Percentiles rank a stretch among this genome's conserved stretches.
Conservation (phyloP, 1,140 invertebrate genomes). For the Gerris buenoi region DNA sequence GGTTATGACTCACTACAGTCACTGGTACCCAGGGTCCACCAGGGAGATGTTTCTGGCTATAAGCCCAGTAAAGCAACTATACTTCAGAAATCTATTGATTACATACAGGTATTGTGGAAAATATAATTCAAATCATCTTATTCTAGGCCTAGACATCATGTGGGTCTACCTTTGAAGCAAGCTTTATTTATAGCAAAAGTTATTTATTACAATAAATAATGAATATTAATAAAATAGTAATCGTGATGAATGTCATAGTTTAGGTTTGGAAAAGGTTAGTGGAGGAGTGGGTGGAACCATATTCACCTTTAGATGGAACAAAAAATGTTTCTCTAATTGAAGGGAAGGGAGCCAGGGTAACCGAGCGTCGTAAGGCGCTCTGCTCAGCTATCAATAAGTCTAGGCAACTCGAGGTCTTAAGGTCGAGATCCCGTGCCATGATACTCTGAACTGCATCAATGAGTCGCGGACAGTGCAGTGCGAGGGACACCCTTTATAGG, state of each 20-base stretch:
- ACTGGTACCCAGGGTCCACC: slow-evolving; percentile 81
- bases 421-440: too few relatives aligned
- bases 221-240: not conserved
- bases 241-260: not conserved
- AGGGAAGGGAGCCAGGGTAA: too few relatives aligned
- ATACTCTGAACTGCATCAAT: too few relatives aligned
- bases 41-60: slow-evolving; percentile 70
- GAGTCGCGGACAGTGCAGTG: too few relatives aligned
- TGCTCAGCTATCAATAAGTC: too few relatives aligned
- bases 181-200: not conserved
- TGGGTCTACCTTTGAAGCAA: not conserved
- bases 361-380: too few relatives aligned
- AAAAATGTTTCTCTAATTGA: too few relatives aligned
- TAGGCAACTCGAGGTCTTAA: too few relatives aligned
- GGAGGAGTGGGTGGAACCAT: not conserved
- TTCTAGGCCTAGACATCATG: not conserved
- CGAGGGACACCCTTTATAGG: too few relatives aligned
- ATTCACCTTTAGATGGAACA: too few relatives aligned
- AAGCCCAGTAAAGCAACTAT: slow-evolving; percentile 94
- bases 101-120: slow-evolving; percentile 41
- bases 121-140: not conserved
- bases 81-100: slow-evolving; percentile 80
- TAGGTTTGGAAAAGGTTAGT: not conserved
- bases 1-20: slow-evolving; percentile 83
- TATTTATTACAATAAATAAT: not conserved